Base-by-base conservation (phyloP, 2,888 invertebrate species). In the Eupithecia dodoneata region DNA sequence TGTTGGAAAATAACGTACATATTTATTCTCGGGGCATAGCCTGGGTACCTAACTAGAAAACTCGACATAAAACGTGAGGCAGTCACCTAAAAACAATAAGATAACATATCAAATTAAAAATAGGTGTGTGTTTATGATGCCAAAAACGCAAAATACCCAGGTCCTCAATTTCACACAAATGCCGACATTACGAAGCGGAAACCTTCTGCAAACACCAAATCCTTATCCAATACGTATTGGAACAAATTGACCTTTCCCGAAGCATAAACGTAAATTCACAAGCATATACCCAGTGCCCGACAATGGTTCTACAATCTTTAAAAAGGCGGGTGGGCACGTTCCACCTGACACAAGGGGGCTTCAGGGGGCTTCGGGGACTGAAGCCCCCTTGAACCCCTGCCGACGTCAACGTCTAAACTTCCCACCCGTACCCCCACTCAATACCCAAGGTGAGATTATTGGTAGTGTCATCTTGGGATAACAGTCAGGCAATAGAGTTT, bases 271-370 rank as follows among this genome's bases (percentile, higher is more conserved):
- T 80, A 77, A 83, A 81, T 83, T 81, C 74, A 83, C 81, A 84
- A 86, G 44, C 47, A 12, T 49, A 80, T 80, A 63, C 81, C 63
- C 41, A 55, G 71, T 71, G 80, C 80, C 82, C 78, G 75, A 80
- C 82, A 81, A 82, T 81, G 80, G 74, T 87, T 88, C 83, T 84
- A 85, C 84, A 78, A 67, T 75, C 42, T 85, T 81, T 87, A 88
- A 89, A 90, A 90, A 86, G 85, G 81, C 85, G 79, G 83, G 83
- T 80, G 86, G 87, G 89, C 88, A 89, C 87, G 88, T 88, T 88
- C 82, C 78, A 81, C 81, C 83, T 90, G 87, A 88, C 84, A 82
- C 78, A 79, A 83, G 63, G 63, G 63, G 63, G 59, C 59, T 59
- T 59, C 59, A 59, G 79, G 76, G 83, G 84, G 82, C 85, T 84